phyloP scores from a whole-genome alignment of 2,113 vertebrate species.

The Todiramphus saurophagus region DNA sequence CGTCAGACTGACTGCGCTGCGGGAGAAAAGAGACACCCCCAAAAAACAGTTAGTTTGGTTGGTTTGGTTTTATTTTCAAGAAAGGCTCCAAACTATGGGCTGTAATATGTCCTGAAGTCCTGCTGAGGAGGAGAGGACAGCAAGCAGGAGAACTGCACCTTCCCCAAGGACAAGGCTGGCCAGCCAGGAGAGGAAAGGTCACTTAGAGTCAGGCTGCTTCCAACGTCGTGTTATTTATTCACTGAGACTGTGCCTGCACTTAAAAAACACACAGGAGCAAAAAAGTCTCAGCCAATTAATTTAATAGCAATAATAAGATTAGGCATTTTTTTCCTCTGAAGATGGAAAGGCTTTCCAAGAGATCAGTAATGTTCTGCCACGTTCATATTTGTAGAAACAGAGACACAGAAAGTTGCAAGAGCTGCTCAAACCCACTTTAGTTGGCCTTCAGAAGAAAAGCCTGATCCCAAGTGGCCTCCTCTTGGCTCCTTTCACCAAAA shows the following conservation, averaged over 20 bases:
- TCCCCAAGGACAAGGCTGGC: background rate
- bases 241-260: background rate
- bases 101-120: background rate
- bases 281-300: background rate
- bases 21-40: accelerated
- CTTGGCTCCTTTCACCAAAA: background rate
- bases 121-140: background rate
- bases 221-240: background rate
- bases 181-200: background rate
- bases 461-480: background rate
- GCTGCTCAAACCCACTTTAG: background rate
- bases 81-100: background rate
- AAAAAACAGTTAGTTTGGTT: accelerated
- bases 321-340: background rate
- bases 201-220: background rate
- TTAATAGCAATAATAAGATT: background rate
- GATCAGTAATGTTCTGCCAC: background rate
- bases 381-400: background rate
- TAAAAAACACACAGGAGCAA: background rate
- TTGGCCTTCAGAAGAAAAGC: background rate
- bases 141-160: background rate
- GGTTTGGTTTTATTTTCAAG: background rate
- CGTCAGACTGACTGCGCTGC: background rate
- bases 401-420: background rate
- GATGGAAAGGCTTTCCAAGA: background rate